Evolutionary conservation across 2,113 vertebrate species (phyloP).

Genomic region (Anolis carolinensis): DNA sequence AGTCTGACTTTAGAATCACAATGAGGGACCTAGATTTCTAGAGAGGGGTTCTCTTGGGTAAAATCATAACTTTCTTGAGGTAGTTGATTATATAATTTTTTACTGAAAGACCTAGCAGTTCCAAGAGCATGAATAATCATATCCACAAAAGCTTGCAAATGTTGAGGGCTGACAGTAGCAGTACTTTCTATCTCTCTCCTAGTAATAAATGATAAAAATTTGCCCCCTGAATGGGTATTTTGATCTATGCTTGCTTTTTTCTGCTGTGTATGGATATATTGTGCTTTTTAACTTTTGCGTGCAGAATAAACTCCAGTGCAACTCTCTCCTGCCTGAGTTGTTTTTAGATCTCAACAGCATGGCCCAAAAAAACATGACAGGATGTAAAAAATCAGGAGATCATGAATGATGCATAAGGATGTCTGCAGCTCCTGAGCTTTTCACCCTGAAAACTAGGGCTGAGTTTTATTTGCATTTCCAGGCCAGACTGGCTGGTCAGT

Average conservation of each 20-base stretch:
- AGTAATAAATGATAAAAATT: not conserved
- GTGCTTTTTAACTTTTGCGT: constrained; percentile 2
- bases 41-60: too few relatives aligned
- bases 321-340: not conserved
- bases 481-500: not conserved
- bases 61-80: too few relatives aligned
- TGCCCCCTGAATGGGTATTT: not conserved
- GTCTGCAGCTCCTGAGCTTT: constrained; percentile 17
- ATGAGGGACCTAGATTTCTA: too few relatives aligned
- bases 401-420: constrained; percentile 24
- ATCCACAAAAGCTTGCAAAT: too few relatives aligned
- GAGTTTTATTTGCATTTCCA: not conserved
- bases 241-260: not conserved
- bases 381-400: constrained; percentile 5
- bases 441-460: not conserved
- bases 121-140: too few relatives aligned
- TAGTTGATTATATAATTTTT: too few relatives aligned
- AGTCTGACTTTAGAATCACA: too few relatives aligned
- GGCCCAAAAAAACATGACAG: constrained; percentile 14
- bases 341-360: constrained; percentile 21
- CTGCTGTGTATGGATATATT: not conserved
- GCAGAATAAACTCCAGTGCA: constrained; percentile 5
- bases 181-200: not conserved
- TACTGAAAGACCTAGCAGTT: too few relatives aligned
- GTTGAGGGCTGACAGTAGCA: too few relatives aligned